phyloP scores from a whole-genome alignment of 1,140 invertebrate species.

The Nasonia vitripennis region DNA sequence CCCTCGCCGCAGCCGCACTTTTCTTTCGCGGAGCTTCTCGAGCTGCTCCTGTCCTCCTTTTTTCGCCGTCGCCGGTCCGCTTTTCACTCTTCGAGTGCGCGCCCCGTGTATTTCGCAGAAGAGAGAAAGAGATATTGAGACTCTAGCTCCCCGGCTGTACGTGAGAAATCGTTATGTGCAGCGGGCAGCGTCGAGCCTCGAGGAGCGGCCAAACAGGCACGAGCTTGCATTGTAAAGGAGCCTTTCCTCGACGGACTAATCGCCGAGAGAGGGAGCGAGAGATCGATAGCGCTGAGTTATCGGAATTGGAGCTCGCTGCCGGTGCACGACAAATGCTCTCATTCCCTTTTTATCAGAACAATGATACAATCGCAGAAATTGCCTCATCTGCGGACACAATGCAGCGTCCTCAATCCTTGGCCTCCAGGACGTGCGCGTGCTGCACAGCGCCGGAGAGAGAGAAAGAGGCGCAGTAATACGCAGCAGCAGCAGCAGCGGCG shows the following conservation, averaged over 20 bases:
- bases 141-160: not conserved
- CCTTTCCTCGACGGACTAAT: not conserved
- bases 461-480: no score
- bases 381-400: not conserved
- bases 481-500: not conserved
- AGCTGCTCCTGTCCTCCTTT: not conserved
- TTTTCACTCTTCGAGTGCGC: not conserved
- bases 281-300: not conserved
- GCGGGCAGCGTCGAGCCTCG: no score
- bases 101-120: not conserved
- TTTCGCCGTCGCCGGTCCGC: not conserved
- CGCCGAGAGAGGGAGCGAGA: not conserved
- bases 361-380: not conserved
- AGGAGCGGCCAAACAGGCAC: no score
- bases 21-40: conserved; percentile 22
- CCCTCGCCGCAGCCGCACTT: not conserved
- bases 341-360: not conserved
- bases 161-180: not conserved
- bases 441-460: not conserved
- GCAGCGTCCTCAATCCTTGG: not conserved
- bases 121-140: not conserved
- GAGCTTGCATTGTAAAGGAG: not conserved
- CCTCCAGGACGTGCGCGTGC: not conserved
- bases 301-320: no score
- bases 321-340: not conserved